phyloP scores from a whole-genome alignment of 2,888 invertebrate species.

The Chaetogeoica ovagalla region DNA sequence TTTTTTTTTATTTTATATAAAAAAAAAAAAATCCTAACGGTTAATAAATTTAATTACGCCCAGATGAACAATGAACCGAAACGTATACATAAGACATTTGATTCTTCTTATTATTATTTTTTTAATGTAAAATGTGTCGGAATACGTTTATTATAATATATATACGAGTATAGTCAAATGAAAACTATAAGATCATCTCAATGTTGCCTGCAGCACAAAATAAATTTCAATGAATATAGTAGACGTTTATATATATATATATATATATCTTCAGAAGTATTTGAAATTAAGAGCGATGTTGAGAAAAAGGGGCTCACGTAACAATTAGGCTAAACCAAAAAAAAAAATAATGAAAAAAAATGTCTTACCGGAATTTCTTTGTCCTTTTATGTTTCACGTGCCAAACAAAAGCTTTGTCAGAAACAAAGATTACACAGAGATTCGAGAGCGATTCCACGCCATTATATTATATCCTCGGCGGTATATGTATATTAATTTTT shows the following conservation, averaged over 20 bases:
- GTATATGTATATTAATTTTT: conserved; percentile 24
- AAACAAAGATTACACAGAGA: conserved; percentile 49
- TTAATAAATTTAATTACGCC: too few relatives aligned
- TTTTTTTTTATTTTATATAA: too few relatives aligned
- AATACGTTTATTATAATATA: background rate
- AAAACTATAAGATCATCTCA: conserved; percentile 6
- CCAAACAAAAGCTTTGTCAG: conserved; percentile 42
- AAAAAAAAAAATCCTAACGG: too few relatives aligned
- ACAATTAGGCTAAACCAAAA: conserved; percentile 47
- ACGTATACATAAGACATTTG: too few relatives aligned
- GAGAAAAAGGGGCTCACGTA: conserved; percentile 32
- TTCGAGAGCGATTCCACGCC: conserved; percentile 19
- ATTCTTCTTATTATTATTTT: too few relatives aligned
- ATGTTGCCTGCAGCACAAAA: conserved; percentile 25
- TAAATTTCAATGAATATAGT: conserved; percentile 12
- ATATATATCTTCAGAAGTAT: conserved; percentile 18
- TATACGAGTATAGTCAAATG: background rate
- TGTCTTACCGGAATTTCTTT: conserved; percentile 45
- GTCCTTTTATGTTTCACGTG: conserved; percentile 38
- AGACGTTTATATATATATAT: background rate
- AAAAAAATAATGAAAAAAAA: conserved; percentile 30
- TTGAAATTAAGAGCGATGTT: conserved; percentile 30
- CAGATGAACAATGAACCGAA: too few relatives aligned
- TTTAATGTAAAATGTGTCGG: background rate
- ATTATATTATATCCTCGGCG: conserved; percentile 40